Percentiles rank a stretch among this genome's conserved stretches.
Conservation (phyloP, 2,797 vertebrate genomes). For the Hemibagrus guttatus region DNA sequence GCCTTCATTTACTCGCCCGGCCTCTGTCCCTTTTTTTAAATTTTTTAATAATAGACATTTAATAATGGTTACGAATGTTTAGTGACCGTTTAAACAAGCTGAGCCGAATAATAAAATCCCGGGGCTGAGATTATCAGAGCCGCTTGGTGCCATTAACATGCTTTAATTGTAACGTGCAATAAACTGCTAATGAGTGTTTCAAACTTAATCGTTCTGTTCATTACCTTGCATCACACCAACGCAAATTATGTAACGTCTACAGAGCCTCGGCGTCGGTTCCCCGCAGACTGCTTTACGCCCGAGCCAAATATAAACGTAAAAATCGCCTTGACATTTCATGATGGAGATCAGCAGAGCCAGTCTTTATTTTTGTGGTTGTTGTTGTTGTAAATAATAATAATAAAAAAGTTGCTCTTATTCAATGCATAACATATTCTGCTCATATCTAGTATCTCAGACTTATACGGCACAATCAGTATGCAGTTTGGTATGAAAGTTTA, state of each 20-base stretch:
- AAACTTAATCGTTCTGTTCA: conserved; percentile 16
- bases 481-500: background rate
- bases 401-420: background rate
- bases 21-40: background rate
- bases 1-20: conserved; percentile 26
- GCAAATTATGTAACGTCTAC: background rate
- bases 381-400: too few relatives aligned
- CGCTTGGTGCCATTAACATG: background rate
- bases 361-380: background rate
- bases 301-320: background rate
- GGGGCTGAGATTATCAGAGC: background rate
- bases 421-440: background rate
- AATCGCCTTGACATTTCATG: conserved; percentile 12
- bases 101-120: background rate
- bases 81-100: background rate
- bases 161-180: background rate
- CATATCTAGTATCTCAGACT: background rate
- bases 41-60: background rate
- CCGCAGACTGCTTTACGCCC: background rate
- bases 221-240: conserved; percentile 32
- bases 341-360: background rate
- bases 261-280: background rate
- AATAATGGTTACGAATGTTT: background rate
- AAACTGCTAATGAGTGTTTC: conserved; percentile 2
- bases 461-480: background rate